Evolutionary conservation across 2,888 invertebrate species (phyloP).

Genomic region (Xanthia icteritia): DNA sequence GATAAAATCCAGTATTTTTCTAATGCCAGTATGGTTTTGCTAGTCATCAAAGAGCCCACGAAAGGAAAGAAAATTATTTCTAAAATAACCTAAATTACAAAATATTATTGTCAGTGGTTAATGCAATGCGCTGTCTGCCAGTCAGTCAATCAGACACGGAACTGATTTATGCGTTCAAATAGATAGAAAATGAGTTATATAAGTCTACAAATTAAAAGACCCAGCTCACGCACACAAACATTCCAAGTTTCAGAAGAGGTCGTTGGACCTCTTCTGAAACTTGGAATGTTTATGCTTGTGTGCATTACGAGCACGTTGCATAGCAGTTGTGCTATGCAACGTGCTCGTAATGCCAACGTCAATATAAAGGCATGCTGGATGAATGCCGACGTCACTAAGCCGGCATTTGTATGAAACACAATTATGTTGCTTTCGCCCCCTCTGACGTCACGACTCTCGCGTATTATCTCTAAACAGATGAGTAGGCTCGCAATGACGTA

Average conservation of each 20-base stretch:
- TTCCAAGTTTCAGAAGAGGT: background rate
- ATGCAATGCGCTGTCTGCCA: background rate
- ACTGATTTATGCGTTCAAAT: background rate
- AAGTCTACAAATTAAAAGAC: background rate
- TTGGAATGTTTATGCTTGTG: no score
- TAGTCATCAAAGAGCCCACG: no score
- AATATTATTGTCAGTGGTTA: background rate
- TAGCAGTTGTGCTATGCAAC: background rate
- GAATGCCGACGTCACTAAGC: conserved; percentile 32
- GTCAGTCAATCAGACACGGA: background rate
- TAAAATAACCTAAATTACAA: no score
- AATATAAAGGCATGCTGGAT: conserved; percentile 29
- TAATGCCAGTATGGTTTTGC: no score
- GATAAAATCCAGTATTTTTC: background rate
- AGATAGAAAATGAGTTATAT: no score
- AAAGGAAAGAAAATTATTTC: no score
- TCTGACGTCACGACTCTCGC: conserved; percentile 41
- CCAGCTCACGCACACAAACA: background rate
- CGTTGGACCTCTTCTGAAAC: no score
- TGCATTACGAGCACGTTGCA: no score
- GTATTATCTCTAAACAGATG: conserved; percentile 25
- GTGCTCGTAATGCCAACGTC: conserved; percentile 15
- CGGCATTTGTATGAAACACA: conserved; percentile 37
- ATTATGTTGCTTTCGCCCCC: conserved; percentile 40
- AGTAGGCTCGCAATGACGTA: conserved; percentile 33